Evolutionary conservation across 2,113 vertebrate genomes (phyloP), one percentile per base, ranked within the genome.

Genomic region (Trochalopteron elliotii): DNA sequence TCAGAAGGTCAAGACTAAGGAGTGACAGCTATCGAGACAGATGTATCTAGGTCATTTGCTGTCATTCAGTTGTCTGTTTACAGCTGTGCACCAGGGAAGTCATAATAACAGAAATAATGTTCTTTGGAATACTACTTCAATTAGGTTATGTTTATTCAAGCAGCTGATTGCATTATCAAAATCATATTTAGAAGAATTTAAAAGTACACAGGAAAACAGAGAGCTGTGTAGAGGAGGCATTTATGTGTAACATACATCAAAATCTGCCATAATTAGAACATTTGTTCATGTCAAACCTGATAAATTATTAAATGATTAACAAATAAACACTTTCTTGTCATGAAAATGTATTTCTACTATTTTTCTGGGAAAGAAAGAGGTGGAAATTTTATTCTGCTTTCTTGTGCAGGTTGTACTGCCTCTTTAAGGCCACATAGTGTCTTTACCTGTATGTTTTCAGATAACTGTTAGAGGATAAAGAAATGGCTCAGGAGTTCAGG

Each of bases 1-100:
- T 94, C 84, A 93, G 76, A 91, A 94, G 77, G 91, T 91, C 91
- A 89, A 55, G 76, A 28, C 45, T 83, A 44, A 96, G 88, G 74
- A 94, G 44, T 25, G 19, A 90, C 60, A 82, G 76, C 63, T 90
- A 69, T 40, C 0, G 0, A 76, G 63, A 63, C 42, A 78, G n/a
- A 49, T 67, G 93, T 90, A 83, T 96, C 83, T 93, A 65, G 89
- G 77, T 93, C 72, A 89, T 57, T 89, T 83, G 52, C 72, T 50
- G 30, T 77, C 80, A 27, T 57, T 83, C 55, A 72, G 79, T n/a
- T 79, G 31, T 56, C 35, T 83, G 76, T 87, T 93, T 92, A 77
- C 85, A 91, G 45, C 84, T 89, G 44, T 13, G 11, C 50, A 63
- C 28, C 65, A 78, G 87, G 60, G 77, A 89, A 77, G n/a, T 45